Conservation (phyloP, 2,888 invertebrate species). For the Sminthurides aquaticus region DNA sequence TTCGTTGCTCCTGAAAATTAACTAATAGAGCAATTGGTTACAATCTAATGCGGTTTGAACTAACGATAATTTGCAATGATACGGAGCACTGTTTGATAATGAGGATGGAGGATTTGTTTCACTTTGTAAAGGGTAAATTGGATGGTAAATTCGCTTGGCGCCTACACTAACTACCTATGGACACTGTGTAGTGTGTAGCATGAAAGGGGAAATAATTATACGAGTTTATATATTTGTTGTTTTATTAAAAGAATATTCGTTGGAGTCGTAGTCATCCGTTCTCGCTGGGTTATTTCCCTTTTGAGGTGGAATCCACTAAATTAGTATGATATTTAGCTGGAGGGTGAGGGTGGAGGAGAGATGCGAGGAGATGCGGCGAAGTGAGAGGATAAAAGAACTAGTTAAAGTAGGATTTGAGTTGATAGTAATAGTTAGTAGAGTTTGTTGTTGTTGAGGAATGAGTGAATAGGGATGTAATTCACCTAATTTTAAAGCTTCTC, state of each 20-base stretch:
- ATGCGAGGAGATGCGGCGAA: neutral
- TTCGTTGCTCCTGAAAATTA: too few relatives aligned
- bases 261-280: neutral
- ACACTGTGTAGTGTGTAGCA: too few relatives aligned
- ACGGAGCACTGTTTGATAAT: slow-evolving; percentile 3
- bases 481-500: neutral
- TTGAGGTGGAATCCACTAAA: too few relatives aligned
- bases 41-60: slow-evolving; percentile 22
- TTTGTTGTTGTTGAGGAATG: neutral
- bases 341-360: neutral
- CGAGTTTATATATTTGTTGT: neutral
- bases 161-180: slow-evolving; percentile 21
- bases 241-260: neutral
- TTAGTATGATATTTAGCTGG: too few relatives aligned
- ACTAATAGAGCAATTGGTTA: slow-evolving; percentile 26
- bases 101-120: slow-evolving; percentile 9
- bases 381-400: neutral
- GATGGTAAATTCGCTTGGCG: slow-evolving; percentile 21
- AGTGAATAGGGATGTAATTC: neutral
- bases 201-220: neutral
- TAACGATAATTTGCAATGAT: slow-evolving; percentile 26
- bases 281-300: neutral
- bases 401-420: neutral
- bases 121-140: slow-evolving; percentile 18
- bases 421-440: too few relatives aligned